Base-by-base conservation (phyloP, 2,888 invertebrate genomes). In the Scrobipalpa atriplicella region DNA sequence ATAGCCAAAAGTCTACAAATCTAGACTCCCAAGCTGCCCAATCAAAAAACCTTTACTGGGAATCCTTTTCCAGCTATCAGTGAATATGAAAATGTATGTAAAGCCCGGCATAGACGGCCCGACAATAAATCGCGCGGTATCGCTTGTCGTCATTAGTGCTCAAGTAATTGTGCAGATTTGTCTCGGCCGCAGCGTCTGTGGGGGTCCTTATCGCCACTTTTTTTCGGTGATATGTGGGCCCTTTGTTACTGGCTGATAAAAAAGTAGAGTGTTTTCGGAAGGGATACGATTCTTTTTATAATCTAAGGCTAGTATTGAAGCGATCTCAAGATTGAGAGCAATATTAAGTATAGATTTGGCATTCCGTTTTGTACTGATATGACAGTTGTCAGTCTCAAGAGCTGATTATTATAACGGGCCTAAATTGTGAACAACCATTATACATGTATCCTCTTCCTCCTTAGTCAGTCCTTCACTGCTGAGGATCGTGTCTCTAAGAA, bases 11-110 rank as follows among this genome's bases (percentile, higher is more conserved):
- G 38, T 52, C 52, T 58, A 29, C 38, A 58, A 58, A 58, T 58
- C 58, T 58, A 58, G 58, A 36, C 58, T 21, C 58, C 51, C 60
- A 18, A 54, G 54, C 52, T 52, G 52, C 38, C n/a, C 41, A 36
- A 66, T 47, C 47, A 29, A 66, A 67, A 70, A 62, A 62, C 63
- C 58, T 41, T 64, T 51, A 58, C 58, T n/a, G 52, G 70, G 76
- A 84, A 85, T 83, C 85, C 83, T 86, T 88, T 86, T 79, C 73
- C 68, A 65, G 73, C 73, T 78, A 83, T 84, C 83, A 79, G 72
- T 72, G 82, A 85, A 86, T 87, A 88, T 89, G 86, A 87, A 86
- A 89, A 87, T 89, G 75, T 88, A 89, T 89, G 87, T 90, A 87
- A 89, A 89, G 84, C 86, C 83, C 80, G 74, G 78, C 83, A 83